Base-by-base conservation (phyloP, 2,113 vertebrate genomes). In the Seriola aureovittata region DNA sequence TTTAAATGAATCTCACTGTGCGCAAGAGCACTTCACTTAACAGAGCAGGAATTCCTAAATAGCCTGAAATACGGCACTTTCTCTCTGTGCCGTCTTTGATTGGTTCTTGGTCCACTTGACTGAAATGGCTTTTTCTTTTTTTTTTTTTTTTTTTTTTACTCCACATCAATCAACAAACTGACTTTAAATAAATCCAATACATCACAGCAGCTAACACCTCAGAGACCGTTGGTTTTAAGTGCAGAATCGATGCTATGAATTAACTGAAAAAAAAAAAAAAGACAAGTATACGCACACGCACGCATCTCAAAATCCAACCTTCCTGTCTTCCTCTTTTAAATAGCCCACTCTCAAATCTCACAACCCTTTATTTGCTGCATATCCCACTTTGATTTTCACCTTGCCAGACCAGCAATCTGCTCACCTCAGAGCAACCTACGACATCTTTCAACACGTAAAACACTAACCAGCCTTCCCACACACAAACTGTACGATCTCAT, bases 171-270 rank as follows among this genome's bases (percentile, higher is more conserved):
- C 81, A 79, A 58, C 42, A 50, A 70, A 40, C 10, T 62, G 40
- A 62, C 67, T 84, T 75, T 85, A 81, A 80, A 87, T 60, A 62
- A 80, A 82, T 72, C 46, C 54, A 32, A 71, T 65, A 74, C 29
- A 85, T 68, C 38, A 68, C 23, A 58, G 57, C 44, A 34, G 52
- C 38, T 16, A 65, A 67, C 44, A 46, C 48, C 74, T 57, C 55
- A 0, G 76, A 84, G 67, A 34, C 23, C 0, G 14, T 68, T 81
- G 79, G 60, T 74, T 83, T 78, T 54, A 42, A 84, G 74, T 46
- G 79, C 80, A 62, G 58, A 70, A 70, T 9, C 71, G 48, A 82
- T 69, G 74, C 34, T 17, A 42, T 65, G 75, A 85, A 76, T 84
- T 76, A 77, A 23, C 69, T 29, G 1, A 4, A 34, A 55, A 55